A percentile compares a stretch with the other conserved stretches of the same genome.
phyloP scores from a whole-genome alignment of 1,140 invertebrate species.

The Aphelenchoides besseyi region DNA sequence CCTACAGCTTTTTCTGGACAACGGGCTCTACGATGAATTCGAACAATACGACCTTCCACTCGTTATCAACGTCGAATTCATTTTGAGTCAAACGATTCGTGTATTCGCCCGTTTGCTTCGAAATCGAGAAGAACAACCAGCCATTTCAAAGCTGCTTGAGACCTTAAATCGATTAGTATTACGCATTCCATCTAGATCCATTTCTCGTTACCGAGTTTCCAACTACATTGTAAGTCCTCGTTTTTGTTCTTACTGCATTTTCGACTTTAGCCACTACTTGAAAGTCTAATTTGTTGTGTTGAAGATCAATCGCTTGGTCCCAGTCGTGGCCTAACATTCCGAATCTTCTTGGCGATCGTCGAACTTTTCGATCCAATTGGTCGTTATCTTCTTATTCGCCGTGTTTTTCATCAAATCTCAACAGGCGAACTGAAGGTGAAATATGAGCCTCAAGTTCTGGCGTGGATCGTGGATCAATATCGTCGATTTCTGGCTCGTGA shows the following conservation, averaged over 20 bases:
- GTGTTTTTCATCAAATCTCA: constrained; percentile 31
- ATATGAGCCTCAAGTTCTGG: constrained; percentile 40
- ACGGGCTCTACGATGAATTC: neutral
- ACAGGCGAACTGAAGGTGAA: constrained; percentile 1
- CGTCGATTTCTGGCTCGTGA: constrained; percentile 14
- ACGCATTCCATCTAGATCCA: neutral
- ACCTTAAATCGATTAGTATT: neutral
- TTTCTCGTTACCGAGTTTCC: neutral
- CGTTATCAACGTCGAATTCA: neutral
- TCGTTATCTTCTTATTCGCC: constrained; percentile 38
- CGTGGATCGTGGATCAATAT: constrained; percentile 41
- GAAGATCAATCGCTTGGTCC: neutral
- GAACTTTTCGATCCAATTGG: constrained; percentile 30
- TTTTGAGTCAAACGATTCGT: neutral
- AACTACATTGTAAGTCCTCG: neutral
- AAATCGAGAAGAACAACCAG: neutral
- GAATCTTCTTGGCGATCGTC: neutral
- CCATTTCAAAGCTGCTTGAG: neutral
- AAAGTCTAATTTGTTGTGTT: neutral
- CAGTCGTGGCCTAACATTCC: neutral
- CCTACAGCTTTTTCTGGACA: neutral
- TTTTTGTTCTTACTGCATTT: neutral
- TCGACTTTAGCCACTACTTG: neutral
- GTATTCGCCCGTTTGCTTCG: neutral
- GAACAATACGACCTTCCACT: neutral